These are phyloP conservation scores for Xenopus petersii DNA, from an alignment of 2,797 vertebrate genomes.

Conservation along the genomic window DNA sequence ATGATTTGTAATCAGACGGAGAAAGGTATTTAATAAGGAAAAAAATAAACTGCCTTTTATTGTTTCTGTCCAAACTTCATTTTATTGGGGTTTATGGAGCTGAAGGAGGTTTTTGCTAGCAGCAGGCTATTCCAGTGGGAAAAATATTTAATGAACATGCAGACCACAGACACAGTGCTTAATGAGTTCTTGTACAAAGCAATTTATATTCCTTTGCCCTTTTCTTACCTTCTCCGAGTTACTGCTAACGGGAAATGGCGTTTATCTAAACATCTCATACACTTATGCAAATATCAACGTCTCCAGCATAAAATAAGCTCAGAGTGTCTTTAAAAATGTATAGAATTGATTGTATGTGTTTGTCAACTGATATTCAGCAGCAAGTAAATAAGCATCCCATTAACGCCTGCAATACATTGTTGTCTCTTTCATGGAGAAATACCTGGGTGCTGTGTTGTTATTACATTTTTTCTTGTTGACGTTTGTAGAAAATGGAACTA, in stretches of 20 bases:
- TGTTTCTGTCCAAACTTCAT: conserved; percentile 5
- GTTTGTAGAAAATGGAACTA: no score
- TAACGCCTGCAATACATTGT: no score
- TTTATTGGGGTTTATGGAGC: conserved; percentile 5
- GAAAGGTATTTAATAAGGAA: not conserved
- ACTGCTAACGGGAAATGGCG: conserved; percentile 1
- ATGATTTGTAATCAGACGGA: conserved; percentile 12
- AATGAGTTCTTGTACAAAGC: conserved; percentile 21
- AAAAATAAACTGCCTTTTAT: not conserved
- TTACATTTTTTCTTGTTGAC: no score
- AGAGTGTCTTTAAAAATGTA: not conserved
- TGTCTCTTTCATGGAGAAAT: no score
- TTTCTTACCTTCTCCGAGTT: not conserved
- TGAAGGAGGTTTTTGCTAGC: not conserved
- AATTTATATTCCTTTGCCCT: conserved; percentile 28
- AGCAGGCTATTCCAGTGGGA: conserved; percentile 3
- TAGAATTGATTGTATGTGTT: not conserved
- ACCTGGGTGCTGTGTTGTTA: no score
- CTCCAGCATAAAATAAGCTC: not conserved
- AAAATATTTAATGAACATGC: conserved; percentile 29
- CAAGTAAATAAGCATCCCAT: no score
- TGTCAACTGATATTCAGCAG: not conserved
- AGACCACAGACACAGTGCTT: conserved; percentile 13
- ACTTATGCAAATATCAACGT: conserved; percentile 26
- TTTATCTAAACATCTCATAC: conserved; percentile 9